Evolutionary conservation across 1,140 invertebrate genomes (phyloP).

Genomic region (Drosophila teissieri): DNA sequence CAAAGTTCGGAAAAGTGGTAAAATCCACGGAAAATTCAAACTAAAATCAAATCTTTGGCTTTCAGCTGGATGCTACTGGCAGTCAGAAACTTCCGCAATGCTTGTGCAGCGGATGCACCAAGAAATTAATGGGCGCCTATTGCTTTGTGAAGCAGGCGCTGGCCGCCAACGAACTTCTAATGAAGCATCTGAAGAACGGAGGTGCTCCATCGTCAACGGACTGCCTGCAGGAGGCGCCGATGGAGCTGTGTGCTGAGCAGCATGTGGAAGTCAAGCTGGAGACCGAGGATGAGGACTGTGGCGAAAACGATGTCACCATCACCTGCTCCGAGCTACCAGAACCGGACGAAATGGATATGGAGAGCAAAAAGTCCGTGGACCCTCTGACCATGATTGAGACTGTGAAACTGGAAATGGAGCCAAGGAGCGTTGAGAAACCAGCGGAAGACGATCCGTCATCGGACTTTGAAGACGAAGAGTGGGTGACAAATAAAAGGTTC

Average conservation of each 20-base stretch:
- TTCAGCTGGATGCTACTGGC: slow-evolving; percentile 32
- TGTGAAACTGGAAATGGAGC: slow-evolving; percentile 53
- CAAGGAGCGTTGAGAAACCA: not conserved
- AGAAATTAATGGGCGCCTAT: slow-evolving; percentile 61
- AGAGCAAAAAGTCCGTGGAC: slow-evolving; percentile 58
- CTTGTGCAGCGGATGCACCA: slow-evolving; percentile 52
- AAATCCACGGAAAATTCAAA: not conserved
- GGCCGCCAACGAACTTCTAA: slow-evolving; percentile 54
- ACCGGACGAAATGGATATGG: slow-evolving; percentile 11
- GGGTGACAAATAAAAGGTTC: not conserved
- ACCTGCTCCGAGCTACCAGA: slow-evolving; percentile 59
- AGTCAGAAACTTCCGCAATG: slow-evolving; percentile 54
- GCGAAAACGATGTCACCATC: slow-evolving; percentile 51
- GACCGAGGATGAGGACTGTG: slow-evolving; percentile 61
- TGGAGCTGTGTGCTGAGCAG: slow-evolving; percentile 71
- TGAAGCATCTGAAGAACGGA: slow-evolving; percentile 47
- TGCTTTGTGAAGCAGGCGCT: slow-evolving; percentile 69
- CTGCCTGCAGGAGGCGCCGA: slow-evolving; percentile 62
- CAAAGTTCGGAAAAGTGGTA: not conserved
- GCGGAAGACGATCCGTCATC: slow-evolving; percentile 12
- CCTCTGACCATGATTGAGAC: slow-evolving; percentile 63
- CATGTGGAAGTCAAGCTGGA: slow-evolving; percentile 72
- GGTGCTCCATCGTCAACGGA: slow-evolving; percentile 28
- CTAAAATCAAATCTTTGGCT: not conserved
- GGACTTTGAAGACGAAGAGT: slow-evolving; percentile 68